A percentile compares a stretch with the other conserved stretches of the same genome.
Evolutionary conservation across 2,888 invertebrate species (phyloP).

Genomic region (Drosophila paucipuncta): DNA sequence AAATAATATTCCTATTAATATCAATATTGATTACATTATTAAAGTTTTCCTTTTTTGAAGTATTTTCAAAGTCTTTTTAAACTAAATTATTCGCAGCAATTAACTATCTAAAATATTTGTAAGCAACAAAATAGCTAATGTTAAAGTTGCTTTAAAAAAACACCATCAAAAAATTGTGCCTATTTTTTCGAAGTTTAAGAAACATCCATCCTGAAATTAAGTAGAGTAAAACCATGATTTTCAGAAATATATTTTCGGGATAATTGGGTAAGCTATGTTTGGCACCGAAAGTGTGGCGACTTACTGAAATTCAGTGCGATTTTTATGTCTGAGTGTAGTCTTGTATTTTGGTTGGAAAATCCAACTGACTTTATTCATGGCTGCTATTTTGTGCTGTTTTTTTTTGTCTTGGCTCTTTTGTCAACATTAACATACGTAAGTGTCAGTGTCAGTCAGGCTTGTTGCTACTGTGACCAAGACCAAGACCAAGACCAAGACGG

Average conservation of each 20-base stretch:
- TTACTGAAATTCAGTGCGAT: background rate
- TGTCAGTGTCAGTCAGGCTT: slow-evolving; percentile 80
- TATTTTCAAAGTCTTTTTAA: background rate
- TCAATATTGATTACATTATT: background rate
- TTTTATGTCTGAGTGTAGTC: background rate
- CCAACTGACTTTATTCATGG: slow-evolving; percentile 15
- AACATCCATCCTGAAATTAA: background rate
- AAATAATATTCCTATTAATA: background rate
- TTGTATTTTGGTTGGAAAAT: background rate
- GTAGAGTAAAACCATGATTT: background rate
- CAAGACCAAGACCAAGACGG: background rate
- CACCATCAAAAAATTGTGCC: no score
- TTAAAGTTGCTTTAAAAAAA: background rate
- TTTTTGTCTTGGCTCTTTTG: slow-evolving; percentile 70
- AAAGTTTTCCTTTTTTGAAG: background rate
- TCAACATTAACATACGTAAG: slow-evolving; percentile 84
- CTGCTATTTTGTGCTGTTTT: slow-evolving; percentile 30
- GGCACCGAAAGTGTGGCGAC: no score
- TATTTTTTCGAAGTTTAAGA: background rate
- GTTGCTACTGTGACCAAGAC: slow-evolving; percentile 69
- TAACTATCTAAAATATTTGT: background rate
- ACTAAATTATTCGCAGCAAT: no score
- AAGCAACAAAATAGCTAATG: no score
- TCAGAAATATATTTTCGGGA: background rate
- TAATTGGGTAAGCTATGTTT: background rate